Base-by-base conservation (phyloP, 2,113 vertebrate genomes). In the Pseudorectes ferrugineus region DNA sequence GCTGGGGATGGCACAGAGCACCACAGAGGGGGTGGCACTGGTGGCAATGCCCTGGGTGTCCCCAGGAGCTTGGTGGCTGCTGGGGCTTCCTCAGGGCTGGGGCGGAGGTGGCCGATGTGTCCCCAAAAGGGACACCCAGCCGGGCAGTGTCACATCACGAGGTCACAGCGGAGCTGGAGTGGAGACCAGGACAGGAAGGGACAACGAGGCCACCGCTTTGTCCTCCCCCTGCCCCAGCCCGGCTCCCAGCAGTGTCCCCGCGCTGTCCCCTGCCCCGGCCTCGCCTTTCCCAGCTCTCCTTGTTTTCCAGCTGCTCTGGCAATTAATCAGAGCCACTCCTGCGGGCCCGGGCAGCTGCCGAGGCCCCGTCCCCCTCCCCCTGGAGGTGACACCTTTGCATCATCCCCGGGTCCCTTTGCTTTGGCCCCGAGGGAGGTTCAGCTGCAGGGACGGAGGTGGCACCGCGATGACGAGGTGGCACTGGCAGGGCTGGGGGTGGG, bases 251-350 rank as follows among this genome's bases (percentile, higher is more conserved):
- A 6, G 28, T 31, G 51, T 52, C 51, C 16, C 26, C 10, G 15
- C 15, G 16, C 51, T 29, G 51, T 52, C 51, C 51, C 51, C 51
- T 52, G 51, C 28, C 51, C 51, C 14, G 15, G 79, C 46, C 36
- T 58, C 5, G 0, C 49, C 85, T 85, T 58, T 29, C 21, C 75
- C 1, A 3, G 28, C 75, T 87, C 81, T 83, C 92, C 42, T 80
- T 92, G 79, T 94, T 94, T 94, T 94, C 35, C 63, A 67, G 86
- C 94, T 92, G 89, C 89, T 81, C 92, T 23, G 82, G 23, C 48
- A 80, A 94, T 84, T 95, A 95, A 94, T 95, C 92, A 92, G 92
- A 92, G 89, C 92, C 92, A 80, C 94, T 95, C 94, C 94, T 49
- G 5, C 1, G 12, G 88, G 54, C 48, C 68, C 59, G 36, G 8